Evolutionary conservation across 2,888 invertebrate species (phyloP).

Genomic region (Bombylius discolor): DNA sequence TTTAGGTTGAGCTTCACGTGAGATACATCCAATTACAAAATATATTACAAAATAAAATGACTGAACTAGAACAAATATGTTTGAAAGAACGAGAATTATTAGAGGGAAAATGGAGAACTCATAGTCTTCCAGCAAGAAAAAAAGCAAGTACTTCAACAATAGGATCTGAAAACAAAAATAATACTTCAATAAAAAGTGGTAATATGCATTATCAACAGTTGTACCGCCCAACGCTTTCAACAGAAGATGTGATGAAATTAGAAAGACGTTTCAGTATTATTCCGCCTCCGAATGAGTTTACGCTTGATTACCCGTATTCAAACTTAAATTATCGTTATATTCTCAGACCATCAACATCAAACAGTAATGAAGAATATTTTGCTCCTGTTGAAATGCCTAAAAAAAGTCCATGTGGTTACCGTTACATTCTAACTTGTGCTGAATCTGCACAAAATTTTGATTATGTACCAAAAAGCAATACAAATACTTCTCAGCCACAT

Average conservation of each 20-base stretch:
- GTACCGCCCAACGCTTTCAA: slow-evolving; percentile 66
- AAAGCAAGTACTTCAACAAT: slow-evolving; percentile 48
- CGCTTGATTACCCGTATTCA: slow-evolving; percentile 53
- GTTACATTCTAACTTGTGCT: slow-evolving; percentile 53
- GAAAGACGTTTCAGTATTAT: slow-evolving; percentile 33
- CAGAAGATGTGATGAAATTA: slow-evolving; percentile 56
- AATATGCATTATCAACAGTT: slow-evolving; percentile 35
- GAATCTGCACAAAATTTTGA: slow-evolving; percentile 35
- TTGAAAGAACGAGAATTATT: slow-evolving; percentile 69
- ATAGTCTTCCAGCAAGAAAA: slow-evolving; percentile 74
- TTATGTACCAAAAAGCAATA: slow-evolving; percentile 27
- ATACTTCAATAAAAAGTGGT: slow-evolving; percentile 41
- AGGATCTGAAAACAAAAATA: slow-evolving; percentile 33
- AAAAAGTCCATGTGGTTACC: slow-evolving; percentile 51
- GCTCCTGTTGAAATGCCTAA: slow-evolving; percentile 59
- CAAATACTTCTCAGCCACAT: not conserved
- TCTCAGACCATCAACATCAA: slow-evolving; percentile 48
- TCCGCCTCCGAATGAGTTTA: slow-evolving; percentile 38
- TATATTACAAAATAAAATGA: slow-evolving; percentile 68
- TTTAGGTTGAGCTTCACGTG: slow-evolving; percentile 69
- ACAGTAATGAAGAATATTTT: slow-evolving; percentile 56
- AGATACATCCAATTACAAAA: slow-evolving; percentile 82
- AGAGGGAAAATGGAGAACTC: slow-evolving; percentile 81
- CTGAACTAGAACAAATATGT: slow-evolving; percentile 69
- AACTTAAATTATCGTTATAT: slow-evolving; percentile 61